Conservation (phyloP, 2,797 vertebrate species). For the Gobio occitaniae region DNA sequence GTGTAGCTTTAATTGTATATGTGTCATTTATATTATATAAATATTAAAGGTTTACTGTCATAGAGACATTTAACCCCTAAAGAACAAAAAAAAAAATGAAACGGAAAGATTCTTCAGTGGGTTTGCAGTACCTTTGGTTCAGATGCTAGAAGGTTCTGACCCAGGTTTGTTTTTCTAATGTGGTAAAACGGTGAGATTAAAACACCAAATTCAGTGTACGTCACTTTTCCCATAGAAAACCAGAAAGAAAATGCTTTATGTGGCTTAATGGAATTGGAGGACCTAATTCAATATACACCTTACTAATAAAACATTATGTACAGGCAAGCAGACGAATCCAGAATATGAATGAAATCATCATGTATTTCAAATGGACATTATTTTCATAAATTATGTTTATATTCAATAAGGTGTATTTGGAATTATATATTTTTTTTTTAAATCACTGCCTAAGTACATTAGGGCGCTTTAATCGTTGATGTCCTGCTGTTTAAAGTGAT, state of each 20-base stretch:
- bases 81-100: too few species aligned
- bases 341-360: background rate
- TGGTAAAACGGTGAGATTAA: background rate
- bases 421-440: background rate
- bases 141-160: background rate
- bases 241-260: background rate
- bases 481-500: background rate
- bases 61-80: too few species aligned
- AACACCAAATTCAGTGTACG: background rate
- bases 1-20: too few species aligned
- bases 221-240: background rate
- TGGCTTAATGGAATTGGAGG: background rate
- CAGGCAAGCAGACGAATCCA: background rate
- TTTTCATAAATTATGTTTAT: background rate
- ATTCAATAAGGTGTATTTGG: background rate
- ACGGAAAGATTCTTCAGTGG: background rate
- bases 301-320: background rate
- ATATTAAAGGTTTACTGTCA: too few species aligned
- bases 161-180: background rate
- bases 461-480: too few species aligned
- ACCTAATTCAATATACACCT: background rate
- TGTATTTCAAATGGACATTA: too few species aligned
- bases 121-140: background rate
- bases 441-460: background rate
- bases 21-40: too few species aligned